Percentiles rank a stretch among this genome's conserved stretches.
These are phyloP conservation scores for Helicoverpa armigera DNA, from an alignment of 1,140 invertebrate species.

Conservation along the genomic window DNA sequence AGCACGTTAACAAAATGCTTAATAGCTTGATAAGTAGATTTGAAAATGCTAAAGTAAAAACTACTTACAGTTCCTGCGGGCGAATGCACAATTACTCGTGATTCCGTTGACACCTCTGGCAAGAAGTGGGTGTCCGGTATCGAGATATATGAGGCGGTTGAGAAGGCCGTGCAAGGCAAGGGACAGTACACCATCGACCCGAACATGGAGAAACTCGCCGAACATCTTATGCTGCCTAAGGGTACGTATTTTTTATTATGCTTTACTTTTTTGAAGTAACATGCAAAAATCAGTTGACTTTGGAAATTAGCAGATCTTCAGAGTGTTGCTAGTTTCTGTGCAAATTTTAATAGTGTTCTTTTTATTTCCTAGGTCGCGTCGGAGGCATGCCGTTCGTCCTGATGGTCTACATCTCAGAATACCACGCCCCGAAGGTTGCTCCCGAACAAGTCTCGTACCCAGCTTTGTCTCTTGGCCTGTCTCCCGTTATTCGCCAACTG, in stretches of 20 bases:
- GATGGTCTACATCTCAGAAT: constrained; percentile 88
- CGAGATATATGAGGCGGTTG: neutral
- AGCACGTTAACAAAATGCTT: neutral
- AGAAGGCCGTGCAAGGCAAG: neutral
- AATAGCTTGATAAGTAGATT: neutral
- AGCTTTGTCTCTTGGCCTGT: constrained; percentile 68
- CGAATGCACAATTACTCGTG: constrained; percentile 79
- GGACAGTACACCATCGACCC: neutral
- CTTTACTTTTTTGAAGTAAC: too few relatives aligned
- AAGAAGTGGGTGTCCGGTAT: constrained; percentile 74
- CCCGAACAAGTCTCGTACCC: constrained; percentile 63
- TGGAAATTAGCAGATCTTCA: too few relatives aligned
- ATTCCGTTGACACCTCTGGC: constrained; percentile 77
- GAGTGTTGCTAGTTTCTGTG: too few relatives aligned
- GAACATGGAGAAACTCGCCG: neutral
- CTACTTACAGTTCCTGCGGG: constrained; percentile 79
- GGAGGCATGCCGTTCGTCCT: constrained; percentile 89
- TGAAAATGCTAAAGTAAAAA: neutral
- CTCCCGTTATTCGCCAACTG: constrained; percentile 76
- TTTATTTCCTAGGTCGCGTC: constrained; percentile 67
- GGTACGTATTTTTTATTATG: constrained; percentile 7
- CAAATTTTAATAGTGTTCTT: too few relatives aligned
- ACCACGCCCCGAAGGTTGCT: constrained; percentile 61
- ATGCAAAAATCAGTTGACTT: too few relatives aligned
- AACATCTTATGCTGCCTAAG: constrained; percentile 40